phyloP scores from a whole-genome alignment of 2,113 vertebrate species.

The Gorsachius goisagi region DNA sequence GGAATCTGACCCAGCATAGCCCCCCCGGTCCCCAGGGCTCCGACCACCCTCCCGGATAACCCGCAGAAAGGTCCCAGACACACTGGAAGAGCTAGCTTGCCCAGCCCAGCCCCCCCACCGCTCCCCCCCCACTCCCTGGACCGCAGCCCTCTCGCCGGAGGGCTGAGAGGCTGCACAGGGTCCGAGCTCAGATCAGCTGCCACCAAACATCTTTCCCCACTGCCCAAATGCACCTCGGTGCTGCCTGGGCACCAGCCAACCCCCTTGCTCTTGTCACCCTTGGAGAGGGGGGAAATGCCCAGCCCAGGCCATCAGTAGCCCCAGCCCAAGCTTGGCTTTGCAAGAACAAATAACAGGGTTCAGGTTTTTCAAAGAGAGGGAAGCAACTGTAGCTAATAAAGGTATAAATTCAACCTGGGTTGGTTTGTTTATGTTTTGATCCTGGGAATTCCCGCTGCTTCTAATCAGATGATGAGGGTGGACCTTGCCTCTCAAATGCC shows the following conservation, averaged over 20 bases:
- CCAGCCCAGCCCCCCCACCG: accelerated
- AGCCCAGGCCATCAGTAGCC: neutral
- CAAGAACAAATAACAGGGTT: neutral
- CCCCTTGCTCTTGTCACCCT: neutral
- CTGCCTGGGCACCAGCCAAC: neutral
- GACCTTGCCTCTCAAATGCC: neutral
- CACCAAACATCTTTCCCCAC: neutral
- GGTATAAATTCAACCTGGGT: neutral
- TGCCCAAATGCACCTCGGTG: neutral
- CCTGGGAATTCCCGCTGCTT: neutral
- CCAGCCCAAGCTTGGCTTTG: neutral
- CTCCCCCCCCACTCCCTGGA: neutral
- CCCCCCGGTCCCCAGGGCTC: neutral
- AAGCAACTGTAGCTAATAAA: neutral
- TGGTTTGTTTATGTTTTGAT: neutral
- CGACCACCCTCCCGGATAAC: accelerated
- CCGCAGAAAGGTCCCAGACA: neutral
- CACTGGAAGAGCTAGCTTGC: neutral
- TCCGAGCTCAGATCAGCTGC: neutral
- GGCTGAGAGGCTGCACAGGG: neutral
- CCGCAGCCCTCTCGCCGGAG: neutral
- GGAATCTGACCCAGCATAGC: neutral
- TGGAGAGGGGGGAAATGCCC: neutral
- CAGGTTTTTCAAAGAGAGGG: neutral
- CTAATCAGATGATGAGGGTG: neutral